Evolutionary conservation across 2,888 invertebrate genomes (phyloP).

Genomic region (Phyllotreta cruciferae): DNA sequence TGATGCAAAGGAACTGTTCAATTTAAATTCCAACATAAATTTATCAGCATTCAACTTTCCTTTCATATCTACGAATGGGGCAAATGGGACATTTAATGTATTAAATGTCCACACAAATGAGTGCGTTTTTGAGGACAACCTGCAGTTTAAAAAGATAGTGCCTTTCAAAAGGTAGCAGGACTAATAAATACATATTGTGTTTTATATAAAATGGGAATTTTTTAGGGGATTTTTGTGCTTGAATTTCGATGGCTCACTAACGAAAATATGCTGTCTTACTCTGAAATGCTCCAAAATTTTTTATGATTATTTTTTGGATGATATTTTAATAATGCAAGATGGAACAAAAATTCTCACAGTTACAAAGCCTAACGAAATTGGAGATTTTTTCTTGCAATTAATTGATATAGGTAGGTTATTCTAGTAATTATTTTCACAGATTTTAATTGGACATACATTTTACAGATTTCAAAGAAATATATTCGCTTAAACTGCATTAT

Average conservation of each 20-base stretch:
- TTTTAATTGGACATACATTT: constrained; percentile 4
- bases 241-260: constrained; percentile 39
- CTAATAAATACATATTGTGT: background rate
- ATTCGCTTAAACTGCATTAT: constrained; percentile 47
- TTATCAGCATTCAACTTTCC: constrained; percentile 37
- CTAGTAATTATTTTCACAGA: background rate
- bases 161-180: constrained; percentile 37
- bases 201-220: constrained; percentile 28
- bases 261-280: constrained; percentile 39
- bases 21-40: constrained; percentile 32
- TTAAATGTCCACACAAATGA: constrained; percentile 33
- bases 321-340: constrained; percentile 36
- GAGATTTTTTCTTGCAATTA: constrained; percentile 35
- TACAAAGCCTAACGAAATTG: constrained; percentile 36
- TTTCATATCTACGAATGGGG: constrained; percentile 36
- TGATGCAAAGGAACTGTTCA: constrained; percentile 33
- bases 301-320: constrained; percentile 35
- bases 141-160: constrained; percentile 35
- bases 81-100: constrained; percentile 22
- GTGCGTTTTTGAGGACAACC: constrained; percentile 19
- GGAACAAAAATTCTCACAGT: constrained; percentile 34
- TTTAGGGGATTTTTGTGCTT: constrained; percentile 44
- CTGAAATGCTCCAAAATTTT: constrained; percentile 38
- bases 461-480: constrained; percentile 45
- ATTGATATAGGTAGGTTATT: constrained; percentile 34